Conservation (phyloP, 2,113 vertebrate genomes). For the Saguinus imperator region DNA sequence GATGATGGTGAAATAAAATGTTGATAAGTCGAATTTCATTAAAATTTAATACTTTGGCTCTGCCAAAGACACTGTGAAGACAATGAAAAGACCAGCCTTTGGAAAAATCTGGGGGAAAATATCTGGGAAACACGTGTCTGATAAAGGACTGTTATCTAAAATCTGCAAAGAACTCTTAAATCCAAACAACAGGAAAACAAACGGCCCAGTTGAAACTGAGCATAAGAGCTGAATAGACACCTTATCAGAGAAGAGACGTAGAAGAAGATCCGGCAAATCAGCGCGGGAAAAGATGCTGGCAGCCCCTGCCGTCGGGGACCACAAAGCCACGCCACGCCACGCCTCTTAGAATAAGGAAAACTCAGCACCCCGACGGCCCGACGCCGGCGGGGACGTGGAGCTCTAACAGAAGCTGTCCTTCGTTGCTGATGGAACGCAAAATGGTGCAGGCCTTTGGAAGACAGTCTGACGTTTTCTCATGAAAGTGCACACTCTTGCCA, state of each 20-base stretch:
- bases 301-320: too few relatives aligned
- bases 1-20: not conserved
- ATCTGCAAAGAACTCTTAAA: not conserved
- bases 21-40: not conserved
- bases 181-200: not conserved
- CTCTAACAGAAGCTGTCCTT: rapidly evolving
- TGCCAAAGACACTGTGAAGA: not conserved
- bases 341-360: rapidly evolving
- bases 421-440: rapidly evolving
- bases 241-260: not conserved
- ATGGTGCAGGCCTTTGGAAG: not conserved
- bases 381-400: rapidly evolving
- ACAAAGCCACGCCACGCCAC: too few relatives aligned
- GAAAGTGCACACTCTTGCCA: rapidly evolving
- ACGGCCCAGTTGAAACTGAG: not conserved
- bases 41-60: not conserved
- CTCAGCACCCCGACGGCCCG: rapidly evolving
- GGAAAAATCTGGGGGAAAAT: not conserved
- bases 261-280: too few relatives aligned
- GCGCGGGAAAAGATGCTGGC: not conserved
- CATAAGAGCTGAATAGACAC: not conserved
- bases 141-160: not conserved
- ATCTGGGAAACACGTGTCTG: not conserved
- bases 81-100: not conserved
- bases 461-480: not conserved